Base-by-base conservation (phyloP, 2,888 invertebrate species). In the Ptychoptera contaminata region DNA sequence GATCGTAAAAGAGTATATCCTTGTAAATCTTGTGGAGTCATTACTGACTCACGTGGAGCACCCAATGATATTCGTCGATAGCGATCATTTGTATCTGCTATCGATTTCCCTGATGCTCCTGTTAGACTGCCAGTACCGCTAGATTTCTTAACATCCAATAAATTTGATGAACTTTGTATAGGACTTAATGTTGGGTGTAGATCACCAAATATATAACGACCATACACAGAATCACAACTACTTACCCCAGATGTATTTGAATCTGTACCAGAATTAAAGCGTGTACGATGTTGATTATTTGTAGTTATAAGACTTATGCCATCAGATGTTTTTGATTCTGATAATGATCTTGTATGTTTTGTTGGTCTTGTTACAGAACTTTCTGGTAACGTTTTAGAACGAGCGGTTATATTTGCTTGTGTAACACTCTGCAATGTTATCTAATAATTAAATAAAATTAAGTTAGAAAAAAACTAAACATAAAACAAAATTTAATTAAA, bases 221-320 rank as follows among this genome's bases (percentile, higher is more conserved):
- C 77, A 23, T 74, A 68, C 42, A 76, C 76, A 2, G 83, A 85
- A 61, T 86, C 86, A 54, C 79, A 81, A 46, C 85, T 86, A 63
- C 84, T 82, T 16, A 86, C 79, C 37, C 85, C 86, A 49, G 84
- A 85, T 1, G 83, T 84, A 46, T 81, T 82, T 2, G 84, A 84
- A 58, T 85, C 85, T n/a, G 78, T 77, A 55, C 74, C 69, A 1
- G 72, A 72, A 58, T 69, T 72, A 50, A 71, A 70, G n/a, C 73
- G 62, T 60, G 73, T 58, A 57, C 73, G 51, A 39, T 43, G 44
- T 5, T 42, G 48, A 48, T n/a, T 52, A 40, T 56, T 58, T 16
- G 55, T 54, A 10, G 62, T 50, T 3, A 63, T 43, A 29, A 38
- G 37, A 39, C 58, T 63, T 12, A 64, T 57, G 1, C 62, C 74